Evolutionary conservation across 2,797 vertebrate genomes (phyloP), one percentile per base, ranked within the genome.

Genomic region (Knipowitschia caucasica): DNA sequence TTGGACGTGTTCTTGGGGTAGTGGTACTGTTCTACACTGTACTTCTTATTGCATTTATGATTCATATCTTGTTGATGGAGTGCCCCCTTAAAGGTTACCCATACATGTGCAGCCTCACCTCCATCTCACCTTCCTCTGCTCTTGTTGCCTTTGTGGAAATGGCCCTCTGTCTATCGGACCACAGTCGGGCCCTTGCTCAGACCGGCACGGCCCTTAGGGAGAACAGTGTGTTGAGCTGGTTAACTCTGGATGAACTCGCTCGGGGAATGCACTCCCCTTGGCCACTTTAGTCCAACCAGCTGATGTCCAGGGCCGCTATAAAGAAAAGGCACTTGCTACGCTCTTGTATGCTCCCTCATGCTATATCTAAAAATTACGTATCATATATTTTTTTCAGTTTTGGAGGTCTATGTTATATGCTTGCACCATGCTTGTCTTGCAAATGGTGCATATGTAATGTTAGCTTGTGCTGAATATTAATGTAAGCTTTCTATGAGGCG

Each of bases 171-270:
- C 49, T 56, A 56, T 50, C 49, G 46, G 26, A n/a, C 60, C 47
- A 64, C 46, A 67, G 62, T 40, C 53, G 66, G 12, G 66, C 64
- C 33, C 31, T 47, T 59, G 77, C 71, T 60, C 25, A 2, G 64
- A 75, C 45, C 23, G 14, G 45, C 59, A 35, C 66, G 52, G 49
- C 51, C 64, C 64, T 54, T 17, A 7, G 64, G 64, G 55, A 50
- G 35, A 30, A 40, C 50, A 14, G 7, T 18, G 54, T 45, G 59
- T 50, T 29, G 63, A 50, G 67, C 57, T 66, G 43, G 70, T 81
- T 84, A 85, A 83, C 78, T 85, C 46, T 20, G 31, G 21, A 62
- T 85, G 68, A 88, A 87, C 81, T 78, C 78, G 26, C 81, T 58
- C 4, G 44, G 75, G 80, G 84, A 79, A 55, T 45, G 53, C 57